Evolutionary conservation across 2,888 invertebrate species (phyloP).

Genomic region (Halictus quadricinctus): DNA sequence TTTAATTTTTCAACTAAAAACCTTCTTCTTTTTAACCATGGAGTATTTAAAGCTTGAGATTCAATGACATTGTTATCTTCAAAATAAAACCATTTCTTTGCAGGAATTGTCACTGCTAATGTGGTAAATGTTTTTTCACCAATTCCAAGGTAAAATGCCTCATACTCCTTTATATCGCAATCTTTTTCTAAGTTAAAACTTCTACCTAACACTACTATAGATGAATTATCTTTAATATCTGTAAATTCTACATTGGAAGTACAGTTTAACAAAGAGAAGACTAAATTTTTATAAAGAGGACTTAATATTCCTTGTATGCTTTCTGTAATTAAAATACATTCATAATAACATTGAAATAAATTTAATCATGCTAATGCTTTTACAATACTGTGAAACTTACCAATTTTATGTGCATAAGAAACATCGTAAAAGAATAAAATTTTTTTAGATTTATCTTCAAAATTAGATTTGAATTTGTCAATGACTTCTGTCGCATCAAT

Average conservation of each 20-base stretch:
- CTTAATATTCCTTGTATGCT: slow-evolving; percentile 64
- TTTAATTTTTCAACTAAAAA: slow-evolving; percentile 95
- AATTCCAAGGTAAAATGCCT: slow-evolving; percentile 87
- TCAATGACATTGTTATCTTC: slow-evolving; percentile 82
- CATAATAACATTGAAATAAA: neutral
- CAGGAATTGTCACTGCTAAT: slow-evolving; percentile 84
- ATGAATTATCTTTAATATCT: slow-evolving; percentile 52
- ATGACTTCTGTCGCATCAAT: slow-evolving; percentile 84
- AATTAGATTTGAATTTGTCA: slow-evolving; percentile 76
- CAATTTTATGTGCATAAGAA: slow-evolving; percentile 86
- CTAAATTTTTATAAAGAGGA: slow-evolving; percentile 65
- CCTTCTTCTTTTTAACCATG: slow-evolving; percentile 90
- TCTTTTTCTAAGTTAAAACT: slow-evolving; percentile 71
- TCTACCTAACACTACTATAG: slow-evolving; percentile 73
- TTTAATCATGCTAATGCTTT: slow-evolving; percentile 3
- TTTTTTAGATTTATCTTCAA: slow-evolving; percentile 78
- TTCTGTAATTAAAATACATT: slow-evolving; percentile 65
- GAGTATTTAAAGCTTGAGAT: slow-evolving; percentile 83
- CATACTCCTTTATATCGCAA: slow-evolving; percentile 82
- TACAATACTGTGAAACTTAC: slow-evolving; percentile 77
- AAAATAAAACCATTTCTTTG: slow-evolving; percentile 85
- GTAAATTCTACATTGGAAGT: slow-evolving; percentile 72
- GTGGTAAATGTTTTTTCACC: slow-evolving; percentile 87
- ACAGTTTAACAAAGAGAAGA: slow-evolving; percentile 72
- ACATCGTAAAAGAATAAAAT: slow-evolving; percentile 88